Conservation (phyloP, 2,797 vertebrate genomes). For the Cetoscarus ocellatus region DNA sequence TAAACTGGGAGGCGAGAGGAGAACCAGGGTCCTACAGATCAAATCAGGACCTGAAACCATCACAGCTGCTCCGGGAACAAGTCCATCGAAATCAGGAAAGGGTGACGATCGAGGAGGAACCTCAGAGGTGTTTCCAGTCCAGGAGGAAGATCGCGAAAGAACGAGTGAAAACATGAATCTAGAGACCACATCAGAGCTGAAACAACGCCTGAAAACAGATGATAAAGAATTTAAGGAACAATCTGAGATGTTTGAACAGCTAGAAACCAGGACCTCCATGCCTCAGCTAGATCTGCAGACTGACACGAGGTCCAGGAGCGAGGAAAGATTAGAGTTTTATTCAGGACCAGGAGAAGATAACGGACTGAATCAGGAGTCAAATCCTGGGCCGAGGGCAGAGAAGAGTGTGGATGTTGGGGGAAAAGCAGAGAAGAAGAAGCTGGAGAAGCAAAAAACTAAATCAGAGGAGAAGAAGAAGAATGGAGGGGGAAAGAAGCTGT, state of each 20-base stretch:
- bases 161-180: neutral
- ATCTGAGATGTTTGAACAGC: no score
- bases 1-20: neutral
- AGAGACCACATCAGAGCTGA: neutral
- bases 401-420: neutral
- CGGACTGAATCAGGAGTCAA: neutral
- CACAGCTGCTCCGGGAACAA: neutral
- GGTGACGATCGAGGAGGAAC: neutral
- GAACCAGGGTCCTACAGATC: neutral
- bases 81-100: neutral
- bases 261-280: neutral
- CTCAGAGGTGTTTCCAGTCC: neutral
- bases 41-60: neutral
- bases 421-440: neutral
- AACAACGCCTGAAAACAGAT: neutral
- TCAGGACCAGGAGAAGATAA: neutral
- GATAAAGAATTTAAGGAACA: neutral
- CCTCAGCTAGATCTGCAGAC: neutral
- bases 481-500: slow-evolving; percentile 4
- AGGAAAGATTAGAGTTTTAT: neutral
- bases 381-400: neutral
- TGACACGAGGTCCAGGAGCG: neutral
- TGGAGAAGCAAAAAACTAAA: neutral
- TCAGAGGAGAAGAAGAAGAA: neutral
- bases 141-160: neutral